phyloP scores from a whole-genome alignment of 2,888 invertebrate species.

The Hyles lineata region DNA sequence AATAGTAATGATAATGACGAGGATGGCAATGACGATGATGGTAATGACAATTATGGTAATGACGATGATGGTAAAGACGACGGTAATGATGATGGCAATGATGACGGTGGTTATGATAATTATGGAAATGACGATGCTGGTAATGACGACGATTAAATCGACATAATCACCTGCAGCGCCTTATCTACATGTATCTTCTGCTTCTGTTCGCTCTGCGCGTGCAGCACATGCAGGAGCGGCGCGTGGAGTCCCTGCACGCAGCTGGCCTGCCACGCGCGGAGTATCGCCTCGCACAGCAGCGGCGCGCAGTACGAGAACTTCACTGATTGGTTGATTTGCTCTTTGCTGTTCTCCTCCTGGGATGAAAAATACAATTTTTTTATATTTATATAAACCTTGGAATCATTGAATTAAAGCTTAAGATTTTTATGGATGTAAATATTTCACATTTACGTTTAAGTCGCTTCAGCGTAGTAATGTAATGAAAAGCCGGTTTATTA shows the following conservation, averaged over 20 bases:
- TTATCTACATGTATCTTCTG: constrained; percentile 74
- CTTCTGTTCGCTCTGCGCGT: constrained; percentile 50
- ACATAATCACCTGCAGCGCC: constrained; percentile 64
- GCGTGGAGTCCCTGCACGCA: constrained; percentile 45
- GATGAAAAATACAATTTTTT: neutral
- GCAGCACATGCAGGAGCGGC: constrained; percentile 55
- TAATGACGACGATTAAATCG: neutral
- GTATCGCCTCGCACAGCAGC: constrained; percentile 56
- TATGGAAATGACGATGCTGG: too few relatives aligned
- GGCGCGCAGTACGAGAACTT: constrained; percentile 55
- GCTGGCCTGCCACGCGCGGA: constrained; percentile 57
- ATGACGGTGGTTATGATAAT: too few relatives aligned
- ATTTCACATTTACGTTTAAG: too few relatives aligned
- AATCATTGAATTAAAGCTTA: too few relatives aligned
- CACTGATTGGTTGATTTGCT: constrained; percentile 50
- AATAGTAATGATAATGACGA: neutral
- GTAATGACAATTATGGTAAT: too few relatives aligned
- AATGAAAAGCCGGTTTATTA: too few relatives aligned
- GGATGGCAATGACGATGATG: too few relatives aligned
- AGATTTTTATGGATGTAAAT: too few relatives aligned
- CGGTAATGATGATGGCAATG: neutral
- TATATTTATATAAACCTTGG: too few relatives aligned
- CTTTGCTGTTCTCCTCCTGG: constrained; percentile 56
- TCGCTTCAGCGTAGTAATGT: too few relatives aligned
- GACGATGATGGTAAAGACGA: too few relatives aligned